Evolutionary conservation across 1,140 invertebrate genomes (phyloP), one percentile per base, ranked within the genome.

Genomic region (Megalonaias nervosa): DNA sequence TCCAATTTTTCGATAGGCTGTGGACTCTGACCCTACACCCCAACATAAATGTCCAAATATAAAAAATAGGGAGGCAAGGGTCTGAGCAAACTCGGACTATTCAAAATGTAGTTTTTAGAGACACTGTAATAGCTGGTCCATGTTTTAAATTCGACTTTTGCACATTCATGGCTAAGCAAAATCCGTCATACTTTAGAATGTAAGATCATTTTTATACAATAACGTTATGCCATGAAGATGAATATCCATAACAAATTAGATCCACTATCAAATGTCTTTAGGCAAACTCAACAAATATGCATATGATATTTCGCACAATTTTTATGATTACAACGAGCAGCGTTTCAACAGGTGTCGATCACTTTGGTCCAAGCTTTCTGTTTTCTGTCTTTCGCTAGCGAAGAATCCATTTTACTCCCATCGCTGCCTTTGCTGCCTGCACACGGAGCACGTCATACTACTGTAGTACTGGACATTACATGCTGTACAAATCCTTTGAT

Each of bases 271-370:
- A 82, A 87, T 61, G 61, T 60, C n/a, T 78, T 26, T 55, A 81
- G 31, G 58, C 87, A 88, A 16, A 82, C 48, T 85, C 87, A 88
- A 66, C 87, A 88, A 57, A 88, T 86, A 69, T 80, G 76, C 1
- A 58, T 66, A 2, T 70, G 61, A 81, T 84, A 88, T 6, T 60
- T 66, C 19, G 12, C 59, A 70, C 87, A 88, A 9, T 65, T 16
- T 81, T 87, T 83, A 31, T 80, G 75, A 23, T 87, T 79, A 69
- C 87, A 88, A 11, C 87, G 86, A 55, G 64, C 78, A 48, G 14
- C 74, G 69, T 88, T 72, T 87, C 84, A 31, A 88, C 85, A 19
- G 79, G 80, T 5, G 67, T 48, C 3, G 61, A 57, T 78, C 87
- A 88, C 3, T 77, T 80, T 15, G 87, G 87, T 75, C 87, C 87